phyloP scores from a whole-genome alignment of 2,888 invertebrate genomes.

The Glomeris marginata region DNA sequence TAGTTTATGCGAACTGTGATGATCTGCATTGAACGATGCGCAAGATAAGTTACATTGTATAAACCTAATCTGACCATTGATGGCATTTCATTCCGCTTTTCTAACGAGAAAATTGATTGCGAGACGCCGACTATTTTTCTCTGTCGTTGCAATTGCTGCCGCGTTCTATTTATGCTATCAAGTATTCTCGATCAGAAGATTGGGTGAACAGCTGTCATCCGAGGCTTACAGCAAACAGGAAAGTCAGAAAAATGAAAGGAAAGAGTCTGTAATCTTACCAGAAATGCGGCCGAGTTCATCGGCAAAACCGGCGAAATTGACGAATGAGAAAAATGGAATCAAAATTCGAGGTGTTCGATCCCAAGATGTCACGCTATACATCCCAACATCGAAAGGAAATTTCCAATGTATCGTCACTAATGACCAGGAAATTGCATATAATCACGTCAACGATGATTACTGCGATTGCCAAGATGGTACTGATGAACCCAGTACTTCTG shows the following conservation, averaged over 20 bases:
- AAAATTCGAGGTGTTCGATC: conserved; percentile 15
- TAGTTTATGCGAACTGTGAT: no score
- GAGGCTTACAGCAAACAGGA: conserved; percentile 6
- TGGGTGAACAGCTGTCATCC: conserved; percentile 8
- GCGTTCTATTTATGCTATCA: conserved; percentile 8
- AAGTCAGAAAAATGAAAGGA: conserved; percentile 3
- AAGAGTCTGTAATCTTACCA: conserved; percentile 8
- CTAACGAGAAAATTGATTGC: neutral
- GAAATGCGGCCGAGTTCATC: conserved; percentile 5
- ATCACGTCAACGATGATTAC: conserved; percentile 75
- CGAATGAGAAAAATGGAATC: neutral
- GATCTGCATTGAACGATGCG: no score
- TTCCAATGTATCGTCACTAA: conserved; percentile 10
- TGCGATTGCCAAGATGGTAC: conserved; percentile 58
- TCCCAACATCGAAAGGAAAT: conserved; percentile 14
- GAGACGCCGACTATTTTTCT: conserved; percentile 5
- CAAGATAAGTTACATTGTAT: no score
- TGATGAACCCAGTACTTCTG: conserved; percentile 36
- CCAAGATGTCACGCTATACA: conserved; percentile 18
- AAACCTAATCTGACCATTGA: no score
- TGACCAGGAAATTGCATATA: conserved; percentile 40
- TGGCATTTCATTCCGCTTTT: no score
- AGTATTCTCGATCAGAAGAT: conserved; percentile 5
- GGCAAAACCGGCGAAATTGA: neutral
- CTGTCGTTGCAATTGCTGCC: conserved; percentile 2